These are phyloP conservation scores for Tokudaia tokunoshimensis DNA, from an alignment of 2,797 vertebrate species.

Conservation along the genomic window DNA sequence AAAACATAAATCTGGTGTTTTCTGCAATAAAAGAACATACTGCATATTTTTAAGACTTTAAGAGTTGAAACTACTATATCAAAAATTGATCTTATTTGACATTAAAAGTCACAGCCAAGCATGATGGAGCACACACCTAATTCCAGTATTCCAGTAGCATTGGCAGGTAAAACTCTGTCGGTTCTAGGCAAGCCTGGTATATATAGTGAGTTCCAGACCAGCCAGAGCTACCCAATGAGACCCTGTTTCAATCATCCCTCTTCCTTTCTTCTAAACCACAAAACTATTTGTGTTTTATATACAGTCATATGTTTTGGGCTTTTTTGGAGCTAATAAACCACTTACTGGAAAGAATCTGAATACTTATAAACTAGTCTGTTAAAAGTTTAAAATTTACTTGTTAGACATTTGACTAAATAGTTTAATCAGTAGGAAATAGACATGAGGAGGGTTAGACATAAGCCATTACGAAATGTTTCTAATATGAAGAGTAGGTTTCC, in stretches of 20 bases:
- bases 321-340: not conserved
- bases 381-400: conserved; percentile 32
- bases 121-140: not conserved
- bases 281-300: not conserved
- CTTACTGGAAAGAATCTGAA: not conserved
- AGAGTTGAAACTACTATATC: not conserved
- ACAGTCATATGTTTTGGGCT: not conserved
- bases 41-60: conserved; percentile 29
- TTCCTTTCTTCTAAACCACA: not conserved
- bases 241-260: not conserved
- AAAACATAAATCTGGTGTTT: not conserved
- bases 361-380: not conserved
- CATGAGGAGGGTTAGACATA: not conserved
- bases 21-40: not conserved
- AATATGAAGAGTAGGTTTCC: not conserved
- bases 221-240: not conserved
- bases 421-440: conserved; percentile 13
- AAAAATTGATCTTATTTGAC: conserved; percentile 32
- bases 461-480: not conserved
- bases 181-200: not conserved
- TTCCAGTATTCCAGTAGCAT: not conserved
- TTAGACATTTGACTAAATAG: not conserved
- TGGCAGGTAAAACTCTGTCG: too few relatives aligned
- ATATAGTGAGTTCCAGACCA: not conserved
- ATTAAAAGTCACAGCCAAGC: not conserved